Conservation (phyloP, 35 echinoderm and acorn worm genomes). For the Acanthaster planci region DNA sequence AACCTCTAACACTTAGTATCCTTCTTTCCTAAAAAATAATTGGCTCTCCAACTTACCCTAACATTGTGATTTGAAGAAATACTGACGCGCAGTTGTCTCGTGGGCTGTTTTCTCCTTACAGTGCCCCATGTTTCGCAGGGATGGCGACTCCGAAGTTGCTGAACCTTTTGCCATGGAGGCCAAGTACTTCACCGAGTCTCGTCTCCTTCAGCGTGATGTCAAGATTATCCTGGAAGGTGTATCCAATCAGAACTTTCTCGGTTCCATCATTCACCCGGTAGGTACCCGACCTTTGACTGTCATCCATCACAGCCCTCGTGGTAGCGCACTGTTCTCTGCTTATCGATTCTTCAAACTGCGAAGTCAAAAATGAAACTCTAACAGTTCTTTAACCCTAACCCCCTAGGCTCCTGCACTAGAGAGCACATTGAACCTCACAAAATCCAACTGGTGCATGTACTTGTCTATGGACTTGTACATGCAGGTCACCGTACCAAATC, state of each 20-base stretch:
- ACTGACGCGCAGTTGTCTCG: background rate
- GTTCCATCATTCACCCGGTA: slow-evolving; percentile 84
- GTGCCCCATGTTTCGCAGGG: slow-evolving; percentile 93
- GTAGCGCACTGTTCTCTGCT: too few relatives aligned
- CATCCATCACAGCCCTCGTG: too few relatives aligned
- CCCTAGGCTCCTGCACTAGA: too few relatives aligned
- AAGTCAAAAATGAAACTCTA: too few relatives aligned
- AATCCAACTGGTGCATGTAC: too few relatives aligned
- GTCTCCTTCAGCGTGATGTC: slow-evolving; percentile 87
- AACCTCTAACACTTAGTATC: too few relatives aligned
- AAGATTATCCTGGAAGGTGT: slow-evolving; percentile 90
- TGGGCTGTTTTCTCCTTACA: slow-evolving; percentile 26
- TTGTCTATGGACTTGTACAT: too few relatives aligned
- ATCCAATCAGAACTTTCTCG: slow-evolving; percentile 88
- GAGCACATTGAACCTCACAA: too few relatives aligned
- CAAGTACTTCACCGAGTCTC: slow-evolving; percentile 95
- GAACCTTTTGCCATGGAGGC: slow-evolving; percentile 89
- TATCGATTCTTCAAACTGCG: too few relatives aligned
- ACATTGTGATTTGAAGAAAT: background rate
- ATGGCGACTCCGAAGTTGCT: slow-evolving; percentile 67
- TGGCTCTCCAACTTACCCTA: background rate
- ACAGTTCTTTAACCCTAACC: too few relatives aligned
- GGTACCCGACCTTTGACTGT: background rate
- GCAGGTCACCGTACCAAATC: too few relatives aligned
- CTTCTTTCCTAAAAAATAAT: too few relatives aligned